These are phyloP conservation scores for Seriola aureovittata DNA, from an alignment of 2,113 vertebrate species.

Conservation along the genomic window DNA sequence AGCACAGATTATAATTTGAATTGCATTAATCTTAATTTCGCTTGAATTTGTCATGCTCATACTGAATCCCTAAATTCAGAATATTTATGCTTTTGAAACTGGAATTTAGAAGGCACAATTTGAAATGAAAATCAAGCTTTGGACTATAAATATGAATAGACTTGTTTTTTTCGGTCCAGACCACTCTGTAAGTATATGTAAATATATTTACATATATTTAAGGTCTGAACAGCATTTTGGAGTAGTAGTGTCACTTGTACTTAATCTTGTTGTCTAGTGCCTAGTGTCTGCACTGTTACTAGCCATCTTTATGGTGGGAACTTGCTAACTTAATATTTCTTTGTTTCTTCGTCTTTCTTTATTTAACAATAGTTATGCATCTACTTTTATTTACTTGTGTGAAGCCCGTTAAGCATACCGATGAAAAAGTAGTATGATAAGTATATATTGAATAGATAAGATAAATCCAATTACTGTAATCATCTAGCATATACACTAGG, in stretches of 20 bases:
- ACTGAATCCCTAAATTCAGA: conserved; percentile 20
- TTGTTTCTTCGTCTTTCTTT: too few relatives aligned
- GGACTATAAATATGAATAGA: background rate
- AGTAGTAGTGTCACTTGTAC: background rate
- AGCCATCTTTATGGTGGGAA: background rate
- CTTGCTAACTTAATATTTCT: background rate
- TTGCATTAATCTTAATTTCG: background rate
- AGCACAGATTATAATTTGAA: conserved; percentile 22
- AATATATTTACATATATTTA: background rate
- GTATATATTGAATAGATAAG: background rate
- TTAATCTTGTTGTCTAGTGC: background rate
- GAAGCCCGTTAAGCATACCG: background rate
- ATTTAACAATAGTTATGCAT: background rate
- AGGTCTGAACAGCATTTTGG: background rate
- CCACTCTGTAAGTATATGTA: background rate
- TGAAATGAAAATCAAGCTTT: conserved; percentile 5
- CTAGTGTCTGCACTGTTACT: background rate
- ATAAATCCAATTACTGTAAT: background rate
- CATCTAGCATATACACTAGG: background rate
- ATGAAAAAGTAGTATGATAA: background rate
- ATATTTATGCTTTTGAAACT: background rate
- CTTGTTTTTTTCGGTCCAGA: background rate
- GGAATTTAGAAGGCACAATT: conserved; percentile 8
- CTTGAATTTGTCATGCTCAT: conserved; percentile 5
- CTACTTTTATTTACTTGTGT: background rate